Evolutionary conservation across 2,888 invertebrate genomes (phyloP), one percentile per base, ranked within the genome.

Genomic region (Panorpa germanica): DNA sequence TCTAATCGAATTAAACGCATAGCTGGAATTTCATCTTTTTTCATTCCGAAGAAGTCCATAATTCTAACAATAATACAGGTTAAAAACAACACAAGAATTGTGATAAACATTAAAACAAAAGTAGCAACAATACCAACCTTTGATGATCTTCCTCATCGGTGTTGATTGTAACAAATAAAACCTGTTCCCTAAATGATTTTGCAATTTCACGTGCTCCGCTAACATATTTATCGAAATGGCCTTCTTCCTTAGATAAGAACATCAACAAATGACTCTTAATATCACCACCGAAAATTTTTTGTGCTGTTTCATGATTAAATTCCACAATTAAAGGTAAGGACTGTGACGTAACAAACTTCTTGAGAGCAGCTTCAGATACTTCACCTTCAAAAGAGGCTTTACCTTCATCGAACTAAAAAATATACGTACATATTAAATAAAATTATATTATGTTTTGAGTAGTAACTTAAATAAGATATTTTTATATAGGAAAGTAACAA

Each of bases 1-100:
- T 91, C 91, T 38, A 98, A 63, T 39, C 78, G 80, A 53, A 98
- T 96, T 39, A 98, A 65, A 43, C 95, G 74, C 47, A 88, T 78
- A 3, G 80, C 70, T 6, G 90, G 90, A 9, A 81, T 70, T 50
- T 88, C 88, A n/a, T 82, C 81, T 54, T 83, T 81, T 61, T 80
- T 83, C 71, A 96, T 77, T 44, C 95, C 96, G 59, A 99, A 99
- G 83, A 95, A 99, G 60, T 99, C 98, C 52, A 98, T 64, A 53
- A 99, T 96, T 48, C 96, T 70, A 34, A 3, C 5, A 20, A 10
- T 8, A 21, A 13, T 6, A 26, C 13, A 26, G 7, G 7, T 20
- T 5, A 28, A 19, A 10, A 7, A 29, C 5, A 17, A n/a, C n/a
- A 8, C 7, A n/a, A 25, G 10, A 25, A n/a, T n/a, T 8, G 7